Evolutionary conservation across 2,888 invertebrate genomes (phyloP).

Genomic region (Rotaria macrura): DNA sequence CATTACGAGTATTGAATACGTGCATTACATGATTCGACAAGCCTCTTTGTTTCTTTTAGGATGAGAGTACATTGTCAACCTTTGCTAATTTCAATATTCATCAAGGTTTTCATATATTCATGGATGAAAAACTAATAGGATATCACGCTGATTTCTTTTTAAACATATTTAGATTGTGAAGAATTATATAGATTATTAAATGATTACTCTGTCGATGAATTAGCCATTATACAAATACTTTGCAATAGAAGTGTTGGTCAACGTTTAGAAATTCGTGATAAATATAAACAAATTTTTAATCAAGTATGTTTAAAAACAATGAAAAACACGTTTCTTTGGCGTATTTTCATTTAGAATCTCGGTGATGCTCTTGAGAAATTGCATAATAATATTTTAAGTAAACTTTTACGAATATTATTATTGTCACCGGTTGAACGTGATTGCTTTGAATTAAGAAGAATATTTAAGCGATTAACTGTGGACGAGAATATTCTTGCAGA

Average conservation of each 20-base stretch:
- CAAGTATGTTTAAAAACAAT: not conserved
- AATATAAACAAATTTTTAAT: slow-evolving; percentile 41
- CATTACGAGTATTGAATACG: no score
- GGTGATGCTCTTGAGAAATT: not conserved
- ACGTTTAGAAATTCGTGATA: slow-evolving; percentile 41
- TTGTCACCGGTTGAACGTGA: not conserved
- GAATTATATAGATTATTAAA: not conserved
- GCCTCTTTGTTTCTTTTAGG: not conserved
- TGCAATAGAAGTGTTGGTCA: slow-evolving; percentile 45
- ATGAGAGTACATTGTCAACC: not conserved
- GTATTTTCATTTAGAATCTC: not conserved
- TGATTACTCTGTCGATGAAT: slow-evolving; percentile 42
- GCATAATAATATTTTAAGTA: not conserved
- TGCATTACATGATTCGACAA: no score
- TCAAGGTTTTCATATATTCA: no score
- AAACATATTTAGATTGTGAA: not conserved
- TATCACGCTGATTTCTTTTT: not conserved
- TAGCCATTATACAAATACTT: slow-evolving; percentile 44
- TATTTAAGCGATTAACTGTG: slow-evolving; percentile 40
- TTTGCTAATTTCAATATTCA: not conserved
- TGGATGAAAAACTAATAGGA: not conserved
- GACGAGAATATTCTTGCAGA: slow-evolving; percentile 48
- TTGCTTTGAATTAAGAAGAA: not conserved
- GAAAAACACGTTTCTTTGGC: no score
- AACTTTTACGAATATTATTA: not conserved